Base-by-base conservation (phyloP, 2,113 vertebrate genomes). In the Dipodomys ordii region DNA sequence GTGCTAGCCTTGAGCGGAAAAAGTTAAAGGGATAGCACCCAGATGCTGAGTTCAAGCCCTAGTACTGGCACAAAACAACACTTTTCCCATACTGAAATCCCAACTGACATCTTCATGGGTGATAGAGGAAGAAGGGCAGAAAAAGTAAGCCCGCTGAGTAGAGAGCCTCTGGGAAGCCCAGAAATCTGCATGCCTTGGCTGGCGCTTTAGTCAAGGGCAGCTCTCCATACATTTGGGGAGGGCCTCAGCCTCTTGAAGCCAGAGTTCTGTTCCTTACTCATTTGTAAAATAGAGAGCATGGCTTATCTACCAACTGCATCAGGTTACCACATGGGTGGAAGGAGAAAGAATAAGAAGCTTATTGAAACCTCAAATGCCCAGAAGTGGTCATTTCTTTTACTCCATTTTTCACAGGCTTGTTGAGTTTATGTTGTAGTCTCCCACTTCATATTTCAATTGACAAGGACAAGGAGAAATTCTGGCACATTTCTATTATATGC, bases 321-420 rank as follows among this genome's bases (percentile, higher is more conserved):
- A 96, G 97, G 90, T 44, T 30, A 77, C 84, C 94, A 93, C 85
- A 93, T 73, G 94, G 78, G n/a, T 2, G 5, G 46, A 69, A 84
- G 93, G 62, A 90, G 35, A 49, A 73, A 84, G 80, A 84, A 80
- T 27, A 64, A 73, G 72, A 81, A 76, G 44, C 76, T 53, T 30
- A 60, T 0, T 28, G 44, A 77, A 71, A 71, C 80, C 12, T 27
- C 35, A 32, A 76, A 62, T 23, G 68, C 71, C 53, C 30, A n/a
- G 35, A 62, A 46, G 18, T 0, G 3, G 32, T 27, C 32, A 76
- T 23, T 83, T 68, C 79, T 65, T 64, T 60, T 32, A 18, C n/a
- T 82, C 83, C 32, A 10, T 44, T 28, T 49, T 28, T 89, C 83
- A 72, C 44, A 80, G 35, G 72, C n/a, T 4, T 82, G 44, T 19